Evolutionary conservation across 53 echinoderm and acorn worm genomes (phyloP), one percentile per base, ranked within the genome.

Genomic region (Crossaster papposus): DNA sequence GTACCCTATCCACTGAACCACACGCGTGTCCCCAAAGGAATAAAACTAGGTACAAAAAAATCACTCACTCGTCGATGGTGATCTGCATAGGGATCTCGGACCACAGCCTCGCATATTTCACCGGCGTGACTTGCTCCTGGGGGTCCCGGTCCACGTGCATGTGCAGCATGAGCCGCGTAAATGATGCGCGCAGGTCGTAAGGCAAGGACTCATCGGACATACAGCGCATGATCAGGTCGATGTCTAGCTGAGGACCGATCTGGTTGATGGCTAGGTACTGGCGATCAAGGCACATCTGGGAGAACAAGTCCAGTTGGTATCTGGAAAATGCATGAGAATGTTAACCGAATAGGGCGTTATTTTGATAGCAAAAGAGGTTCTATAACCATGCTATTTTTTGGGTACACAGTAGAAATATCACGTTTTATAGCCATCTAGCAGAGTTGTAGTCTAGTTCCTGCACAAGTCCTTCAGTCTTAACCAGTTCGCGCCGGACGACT

Each of bases 131-230:
- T 77, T 89, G 93, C 91, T 99, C 99, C 91, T 99, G 99, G 15
- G 98, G 99, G 90, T 99, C 99, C 4, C 99, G 95, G 83, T 96
- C 96, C 10, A 99, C 99, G 65, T 99, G 99, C 99, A 99, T 96
- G 81, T 99, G 99, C 72, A 97, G 91, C 98, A 97, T 97, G 88
- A 99, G 96, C 10, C 99, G 85, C 52, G 99, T 99, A 78, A 99
- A 99, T 64, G 99, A 99, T 30, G 99, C 99, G 17, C 99, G 89
- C 3, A 99, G 92, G 92, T 99, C 99, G 70, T 93, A 99, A 65
- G 94, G 99, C 51, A 99, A 64, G 28, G 77, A 52, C 71, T 87
- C 92, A 73, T 99, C 99, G 18, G 95, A 90, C 99, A 99, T 99
- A 52, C 96, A 99, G 54, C 93, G 94, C 18, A 96, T 91, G 81